These are phyloP conservation scores for Malaclemys terrapin DNA, from an alignment of 2,113 vertebrate genomes.

Conservation along the genomic window DNA sequence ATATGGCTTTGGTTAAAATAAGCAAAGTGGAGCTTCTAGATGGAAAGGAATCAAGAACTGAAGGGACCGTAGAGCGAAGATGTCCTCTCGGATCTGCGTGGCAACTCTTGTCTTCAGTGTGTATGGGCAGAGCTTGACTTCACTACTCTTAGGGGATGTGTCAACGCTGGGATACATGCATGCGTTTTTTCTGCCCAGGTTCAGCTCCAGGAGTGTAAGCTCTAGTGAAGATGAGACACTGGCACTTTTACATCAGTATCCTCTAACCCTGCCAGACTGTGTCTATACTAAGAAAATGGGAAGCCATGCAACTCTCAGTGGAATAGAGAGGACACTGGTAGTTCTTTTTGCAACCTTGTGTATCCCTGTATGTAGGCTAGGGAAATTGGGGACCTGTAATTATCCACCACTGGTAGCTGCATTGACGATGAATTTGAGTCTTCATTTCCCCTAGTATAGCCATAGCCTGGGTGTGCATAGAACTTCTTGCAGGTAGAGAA, in stretches of 20 bases:
- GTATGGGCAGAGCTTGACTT: not conserved
- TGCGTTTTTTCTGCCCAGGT: not conserved
- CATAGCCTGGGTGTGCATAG: not conserved
- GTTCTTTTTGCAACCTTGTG: not conserved
- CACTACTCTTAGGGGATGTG: not conserved
- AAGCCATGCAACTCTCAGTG: not conserved
- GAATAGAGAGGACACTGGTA: not conserved
- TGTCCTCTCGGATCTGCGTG: not conserved
- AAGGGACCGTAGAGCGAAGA: not conserved
- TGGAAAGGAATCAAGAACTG: conserved; percentile 41
- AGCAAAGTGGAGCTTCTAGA: conserved; percentile 54
- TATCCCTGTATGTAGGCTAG: not conserved
- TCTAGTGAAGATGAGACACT: not conserved
- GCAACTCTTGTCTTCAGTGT: rapidly evolving
- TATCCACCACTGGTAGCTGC: not conserved
- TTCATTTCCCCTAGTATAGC: not conserved
- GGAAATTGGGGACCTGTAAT: not conserved
- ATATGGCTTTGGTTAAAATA: conserved; percentile 62
- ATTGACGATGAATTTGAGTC: not conserved
- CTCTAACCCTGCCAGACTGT: not conserved
- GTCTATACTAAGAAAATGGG: not conserved
- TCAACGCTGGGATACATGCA: not conserved
- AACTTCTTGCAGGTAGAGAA: not conserved
- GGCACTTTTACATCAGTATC: not conserved
- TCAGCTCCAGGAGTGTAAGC: not conserved